Conservation (phyloP, 2,113 vertebrate genomes). For the Takifugu flavidus region DNA sequence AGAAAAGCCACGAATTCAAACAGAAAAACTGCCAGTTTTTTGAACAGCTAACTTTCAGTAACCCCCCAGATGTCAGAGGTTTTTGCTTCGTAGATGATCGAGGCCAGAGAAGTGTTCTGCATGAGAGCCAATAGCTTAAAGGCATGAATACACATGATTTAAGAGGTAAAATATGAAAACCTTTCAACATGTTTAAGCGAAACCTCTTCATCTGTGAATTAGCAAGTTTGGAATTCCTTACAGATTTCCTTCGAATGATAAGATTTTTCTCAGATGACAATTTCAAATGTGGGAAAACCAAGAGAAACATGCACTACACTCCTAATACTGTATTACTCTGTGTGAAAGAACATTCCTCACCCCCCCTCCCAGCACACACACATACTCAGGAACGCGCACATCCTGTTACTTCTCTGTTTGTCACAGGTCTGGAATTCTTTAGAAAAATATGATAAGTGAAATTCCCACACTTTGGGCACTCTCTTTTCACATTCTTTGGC, state of each 20-base stretch:
- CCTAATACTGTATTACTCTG: background rate
- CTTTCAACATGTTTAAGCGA: background rate
- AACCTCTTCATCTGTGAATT: background rate
- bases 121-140: background rate
- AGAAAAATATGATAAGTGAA: conserved; percentile 41
- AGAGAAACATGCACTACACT: background rate
- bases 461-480: conserved; percentile 59
- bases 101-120: no score
- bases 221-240: no score
- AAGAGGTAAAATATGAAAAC: background rate
- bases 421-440: conserved; percentile 48
- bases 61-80: no score
- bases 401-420: conserved; percentile 20
- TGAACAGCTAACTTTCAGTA: no score
- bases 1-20: no score
- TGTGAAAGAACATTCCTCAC: conserved; percentile 24
- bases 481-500: conserved; percentile 25
- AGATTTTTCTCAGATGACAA: conserved; percentile 14
- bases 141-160: background rate
- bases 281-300: conserved; percentile 11
- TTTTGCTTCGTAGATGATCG: no score
- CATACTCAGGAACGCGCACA: conserved; percentile 9
- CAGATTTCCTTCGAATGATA: background rate
- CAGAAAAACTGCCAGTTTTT: no score
- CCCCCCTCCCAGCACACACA: background rate